These are phyloP conservation scores for Apodemia zela DNA, from an alignment of 2,888 invertebrate genomes.

Conservation along the genomic window DNA sequence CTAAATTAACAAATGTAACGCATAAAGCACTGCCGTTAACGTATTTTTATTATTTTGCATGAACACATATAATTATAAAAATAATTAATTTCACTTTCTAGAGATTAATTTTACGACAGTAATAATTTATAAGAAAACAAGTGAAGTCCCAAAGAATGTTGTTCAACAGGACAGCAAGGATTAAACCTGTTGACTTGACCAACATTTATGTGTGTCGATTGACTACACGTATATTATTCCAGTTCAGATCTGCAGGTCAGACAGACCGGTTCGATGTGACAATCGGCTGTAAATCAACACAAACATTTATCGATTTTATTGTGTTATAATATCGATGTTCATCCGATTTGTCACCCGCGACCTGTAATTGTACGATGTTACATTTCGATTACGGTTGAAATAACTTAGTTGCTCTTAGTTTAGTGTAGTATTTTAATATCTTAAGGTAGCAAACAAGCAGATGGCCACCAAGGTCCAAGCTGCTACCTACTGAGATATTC, in stretches of 20 bases:
- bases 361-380: neutral
- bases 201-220: conserved; percentile 65
- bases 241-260: conserved; percentile 52
- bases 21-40: too few relatives aligned
- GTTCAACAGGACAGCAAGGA: conserved; percentile 48
- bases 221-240: conserved; percentile 66
- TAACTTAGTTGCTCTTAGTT: neutral
- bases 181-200: conserved; percentile 58
- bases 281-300: conserved; percentile 65
- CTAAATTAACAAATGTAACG: too few relatives aligned
- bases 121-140: conserved; percentile 34
- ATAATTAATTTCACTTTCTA: conserved; percentile 24
- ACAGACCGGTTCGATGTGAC: conserved; percentile 51
- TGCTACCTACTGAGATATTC: too few relatives aligned
- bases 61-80: neutral
- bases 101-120: neutral
- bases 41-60: too few relatives aligned
- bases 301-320: conserved; percentile 15
- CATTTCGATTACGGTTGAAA: neutral
- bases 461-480: too few relatives aligned
- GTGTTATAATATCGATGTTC: conserved; percentile 14
- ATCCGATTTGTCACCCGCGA: neutral
- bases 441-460: too few relatives aligned
- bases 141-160: conserved; percentile 46
- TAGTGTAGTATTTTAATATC: neutral